Evolutionary conservation across 2,113 vertebrate species (phyloP).

Genomic region (Pelecanus crispus): DNA sequence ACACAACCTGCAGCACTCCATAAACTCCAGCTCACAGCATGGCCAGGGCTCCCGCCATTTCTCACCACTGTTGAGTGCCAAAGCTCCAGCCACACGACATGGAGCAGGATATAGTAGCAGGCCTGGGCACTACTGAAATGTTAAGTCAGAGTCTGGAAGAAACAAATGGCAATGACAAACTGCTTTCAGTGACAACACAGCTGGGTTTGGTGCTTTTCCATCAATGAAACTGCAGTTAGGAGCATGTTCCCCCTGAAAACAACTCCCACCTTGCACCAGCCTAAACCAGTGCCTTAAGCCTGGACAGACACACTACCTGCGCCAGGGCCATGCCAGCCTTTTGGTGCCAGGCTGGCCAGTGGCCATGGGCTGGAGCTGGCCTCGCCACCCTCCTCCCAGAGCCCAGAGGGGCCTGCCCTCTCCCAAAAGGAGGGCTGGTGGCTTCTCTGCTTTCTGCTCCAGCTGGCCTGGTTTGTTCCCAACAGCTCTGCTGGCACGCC

Average conservation of each 20-base stretch:
- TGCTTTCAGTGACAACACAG: background rate
- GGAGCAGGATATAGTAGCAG: background rate
- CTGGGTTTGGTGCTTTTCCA: background rate
- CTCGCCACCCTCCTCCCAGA: background rate
- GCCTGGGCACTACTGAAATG: background rate
- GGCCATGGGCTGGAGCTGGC: background rate
- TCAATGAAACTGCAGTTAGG: background rate
- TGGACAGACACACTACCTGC: background rate
- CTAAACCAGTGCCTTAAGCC: background rate
- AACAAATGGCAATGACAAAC: background rate
- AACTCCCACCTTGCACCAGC: background rate
- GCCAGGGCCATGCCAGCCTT: background rate
- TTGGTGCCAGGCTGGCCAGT: background rate
- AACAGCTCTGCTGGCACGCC: background rate
- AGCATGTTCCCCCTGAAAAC: background rate
- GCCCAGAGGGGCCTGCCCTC: background rate
- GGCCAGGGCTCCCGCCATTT: background rate
- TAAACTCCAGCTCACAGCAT: background rate
- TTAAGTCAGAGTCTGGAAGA: background rate
- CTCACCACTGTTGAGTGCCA: background rate
- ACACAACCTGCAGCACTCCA: background rate
- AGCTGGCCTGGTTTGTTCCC: background rate
- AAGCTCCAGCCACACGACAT: background rate
- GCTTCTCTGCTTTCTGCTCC: background rate
- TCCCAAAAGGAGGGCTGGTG: background rate